Base-by-base conservation (phyloP, 2,888 invertebrate genomes). In the Xanthorhoe spadicearia region DNA sequence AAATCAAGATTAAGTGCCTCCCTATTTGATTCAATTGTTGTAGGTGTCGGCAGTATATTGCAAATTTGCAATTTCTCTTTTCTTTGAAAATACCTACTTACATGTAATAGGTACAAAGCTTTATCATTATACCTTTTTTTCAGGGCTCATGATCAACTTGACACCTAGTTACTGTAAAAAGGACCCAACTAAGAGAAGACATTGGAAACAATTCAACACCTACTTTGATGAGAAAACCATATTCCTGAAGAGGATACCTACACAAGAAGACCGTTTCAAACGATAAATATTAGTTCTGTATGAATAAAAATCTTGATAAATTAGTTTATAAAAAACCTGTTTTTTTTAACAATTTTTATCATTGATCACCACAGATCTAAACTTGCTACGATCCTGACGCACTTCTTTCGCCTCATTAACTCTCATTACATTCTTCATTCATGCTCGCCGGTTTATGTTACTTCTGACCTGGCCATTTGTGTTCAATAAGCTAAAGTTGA, bases 191-290 rank as follows among this genome's bases (percentile, higher is more conserved):
- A 94, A 91, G 77, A 93, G 97, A 69, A 91, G 77, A 64, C 93
- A 94, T 3, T 95, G 95, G 94, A 97, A 95, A 80, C 96, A 96
- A 79, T 97, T 94, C 81, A 97, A 98, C 85, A 96, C 96, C 69
- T 98, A 98, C 86, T 98, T 94, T 86, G 95, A 97, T 85, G 97
- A 98, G 86, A 87, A 80, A 0, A 97, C 97, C 7, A 96, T 97
- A 75, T 93, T 93, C 68, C 80, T 83, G 88, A 89, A 80, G 72
- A 83, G 77, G 61, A 85, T 88, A 72, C 89, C 89, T 0, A 87
- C 85, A 66, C 89, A 83, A 48, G 83, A 76, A 17, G 93, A 93
- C 69, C 82, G 74, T 63, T 93, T 88, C 68, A 87, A 86, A 65
- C 83, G 90, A 77, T 89, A 83, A 77, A 48, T 28, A 56, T 19